Conservation (phyloP, 30 jellyfish, hydroid and myxozoan genomes). For the Hydractinia echinata region DNA sequence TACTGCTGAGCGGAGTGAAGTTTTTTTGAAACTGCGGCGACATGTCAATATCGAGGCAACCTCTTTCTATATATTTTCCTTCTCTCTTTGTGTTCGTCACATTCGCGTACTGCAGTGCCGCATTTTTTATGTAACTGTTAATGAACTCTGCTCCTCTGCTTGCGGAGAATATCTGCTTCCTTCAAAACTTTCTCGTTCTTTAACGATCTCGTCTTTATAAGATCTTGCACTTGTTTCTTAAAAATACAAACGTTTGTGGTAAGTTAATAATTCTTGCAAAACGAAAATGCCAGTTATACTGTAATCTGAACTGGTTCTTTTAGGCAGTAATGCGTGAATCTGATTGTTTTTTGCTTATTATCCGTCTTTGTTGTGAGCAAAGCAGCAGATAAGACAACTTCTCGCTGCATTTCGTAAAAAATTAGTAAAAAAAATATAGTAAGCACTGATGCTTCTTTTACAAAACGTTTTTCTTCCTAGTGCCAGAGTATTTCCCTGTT, state of each 20-base stretch:
- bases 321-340: no score
- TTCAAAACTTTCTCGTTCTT: conserved; percentile 31
- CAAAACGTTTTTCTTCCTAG: no score
- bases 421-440: no score
- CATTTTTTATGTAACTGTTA: conserved; percentile 47
- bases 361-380: no score
- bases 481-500: no score
- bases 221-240: conserved; percentile 32
- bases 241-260: not conserved
- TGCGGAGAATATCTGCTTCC: conserved; percentile 16
- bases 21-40: conserved; percentile 28
- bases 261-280: no score
- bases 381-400: no score
- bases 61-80: conserved; percentile 79
- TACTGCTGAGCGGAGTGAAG: conserved; percentile 25
- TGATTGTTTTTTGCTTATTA: no score
- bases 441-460: no score
- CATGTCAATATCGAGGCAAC: conserved; percentile 42
- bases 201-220: conserved; percentile 32
- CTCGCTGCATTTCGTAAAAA: no score
- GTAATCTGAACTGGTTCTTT: no score
- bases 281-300: no score
- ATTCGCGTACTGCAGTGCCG: conserved; percentile 75
- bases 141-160: conserved; percentile 37
- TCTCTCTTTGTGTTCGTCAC: conserved; percentile 83